Conservation (phyloP, 2,113 vertebrate genomes). For the Delphinapterus leucas region DNA sequence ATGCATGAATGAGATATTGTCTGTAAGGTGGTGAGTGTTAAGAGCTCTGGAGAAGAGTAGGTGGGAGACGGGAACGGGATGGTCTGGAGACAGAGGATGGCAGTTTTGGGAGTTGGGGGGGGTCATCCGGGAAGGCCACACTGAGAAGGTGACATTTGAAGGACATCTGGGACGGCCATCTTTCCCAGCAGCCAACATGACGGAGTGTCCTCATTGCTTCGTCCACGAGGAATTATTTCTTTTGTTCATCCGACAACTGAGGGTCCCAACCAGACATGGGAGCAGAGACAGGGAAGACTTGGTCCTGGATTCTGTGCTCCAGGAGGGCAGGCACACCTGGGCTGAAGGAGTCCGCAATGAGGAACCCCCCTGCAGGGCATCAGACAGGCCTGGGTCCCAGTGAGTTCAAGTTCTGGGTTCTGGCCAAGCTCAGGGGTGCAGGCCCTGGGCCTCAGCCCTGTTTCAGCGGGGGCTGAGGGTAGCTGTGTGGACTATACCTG, state of each 20-base stretch:
- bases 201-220: neutral
- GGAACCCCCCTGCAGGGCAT: accelerated
- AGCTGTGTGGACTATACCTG: accelerated
- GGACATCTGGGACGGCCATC: neutral
- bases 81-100: neutral
- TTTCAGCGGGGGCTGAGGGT: accelerated
- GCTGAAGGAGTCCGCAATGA: accelerated
- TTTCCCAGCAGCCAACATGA: neutral
- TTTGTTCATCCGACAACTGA: accelerated
- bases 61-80: neutral
- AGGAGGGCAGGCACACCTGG: neutral
- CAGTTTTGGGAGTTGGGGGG: no score
- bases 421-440: neutral
- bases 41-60: neutral
- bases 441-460: neutral
- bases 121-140: neutral
- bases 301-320: no score
- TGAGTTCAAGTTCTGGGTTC: neutral
- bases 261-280: neutral
- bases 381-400: neutral
- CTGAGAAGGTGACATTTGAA: neutral
- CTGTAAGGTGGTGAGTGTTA: neutral
- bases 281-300: neutral
- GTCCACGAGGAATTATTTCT: neutral
- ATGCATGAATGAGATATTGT: accelerated